Percentiles rank a stretch among this genome's conserved stretches.
phyloP scores from a whole-genome alignment of 1,140 invertebrate species.

The Mya arenaria region DNA sequence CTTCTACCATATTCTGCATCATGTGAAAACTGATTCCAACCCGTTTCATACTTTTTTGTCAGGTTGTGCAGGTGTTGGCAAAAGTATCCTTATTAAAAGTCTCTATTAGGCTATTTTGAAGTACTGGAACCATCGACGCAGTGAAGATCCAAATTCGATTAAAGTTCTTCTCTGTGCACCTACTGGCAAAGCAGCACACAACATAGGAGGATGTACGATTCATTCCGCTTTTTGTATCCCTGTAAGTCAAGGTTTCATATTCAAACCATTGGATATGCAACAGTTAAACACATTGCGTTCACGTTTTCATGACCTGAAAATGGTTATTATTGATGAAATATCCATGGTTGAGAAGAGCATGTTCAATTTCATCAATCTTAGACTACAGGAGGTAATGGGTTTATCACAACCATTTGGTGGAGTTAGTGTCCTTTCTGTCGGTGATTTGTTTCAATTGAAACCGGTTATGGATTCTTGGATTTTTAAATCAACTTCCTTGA shows the following conservation, averaged over 20 bases:
- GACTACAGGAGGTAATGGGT: slow-evolving; percentile 56
- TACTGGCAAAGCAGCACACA: slow-evolving; percentile 55
- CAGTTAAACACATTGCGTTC: slow-evolving; percentile 40
- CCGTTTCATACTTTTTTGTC: slow-evolving; percentile 23
- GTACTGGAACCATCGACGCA: slow-evolving; percentile 14
- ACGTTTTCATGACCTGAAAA: slow-evolving; percentile 11
- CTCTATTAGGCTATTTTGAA: slow-evolving; percentile 37
- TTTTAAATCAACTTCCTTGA: background rate
- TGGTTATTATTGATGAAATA: slow-evolving; percentile 63
- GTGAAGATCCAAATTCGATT: slow-evolving; percentile 16
- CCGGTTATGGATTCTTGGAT: slow-evolving; percentile 13
- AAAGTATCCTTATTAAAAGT: slow-evolving; percentile 13
- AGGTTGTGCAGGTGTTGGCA: slow-evolving; percentile 52
- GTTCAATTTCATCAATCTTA: slow-evolving; percentile 58
- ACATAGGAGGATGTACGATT: slow-evolving; percentile 28
- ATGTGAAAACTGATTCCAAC: background rate
- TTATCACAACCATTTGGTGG: slow-evolving; percentile 19
- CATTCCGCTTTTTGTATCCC: slow-evolving; percentile 50
- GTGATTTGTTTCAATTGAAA: slow-evolving; percentile 5
- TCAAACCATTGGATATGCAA: slow-evolving; percentile 49
- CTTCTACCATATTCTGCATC: background rate
- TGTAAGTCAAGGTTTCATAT: slow-evolving; percentile 52
- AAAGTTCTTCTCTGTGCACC: slow-evolving; percentile 48
- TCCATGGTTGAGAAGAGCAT: slow-evolving; percentile 61
- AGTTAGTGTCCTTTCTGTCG: slow-evolving; percentile 21